Conservation (phyloP, 2,113 vertebrate species). For the Sialia sialis region DNA sequence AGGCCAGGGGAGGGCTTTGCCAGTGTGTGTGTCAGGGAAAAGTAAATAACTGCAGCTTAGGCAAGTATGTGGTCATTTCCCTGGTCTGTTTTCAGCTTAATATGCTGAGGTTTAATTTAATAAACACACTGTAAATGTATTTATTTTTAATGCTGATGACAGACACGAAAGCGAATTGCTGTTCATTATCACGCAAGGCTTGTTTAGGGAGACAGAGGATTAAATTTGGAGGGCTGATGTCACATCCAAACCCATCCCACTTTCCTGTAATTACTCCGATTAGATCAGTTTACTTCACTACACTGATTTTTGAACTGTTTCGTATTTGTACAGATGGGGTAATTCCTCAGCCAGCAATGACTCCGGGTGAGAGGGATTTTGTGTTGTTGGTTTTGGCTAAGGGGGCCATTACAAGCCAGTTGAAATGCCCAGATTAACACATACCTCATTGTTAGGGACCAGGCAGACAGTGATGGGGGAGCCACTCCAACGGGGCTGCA, state of each 20-base stretch:
- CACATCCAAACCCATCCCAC: slow-evolving; percentile 59
- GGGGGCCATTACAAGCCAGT: slow-evolving; percentile 43
- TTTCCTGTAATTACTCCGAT: slow-evolving; percentile 58
- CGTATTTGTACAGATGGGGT: slow-evolving; percentile 73
- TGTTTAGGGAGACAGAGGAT: not conserved
- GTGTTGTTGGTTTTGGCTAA: slow-evolving; percentile 73
- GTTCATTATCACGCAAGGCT: not conserved
- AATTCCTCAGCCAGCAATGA: slow-evolving; percentile 67
- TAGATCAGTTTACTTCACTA: slow-evolving; percentile 40
- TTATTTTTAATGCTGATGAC: slow-evolving; percentile 20
- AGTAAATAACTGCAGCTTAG: slow-evolving; percentile 28
- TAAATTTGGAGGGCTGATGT: slow-evolving; percentile 43
- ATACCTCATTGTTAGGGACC: slow-evolving; percentile 67
- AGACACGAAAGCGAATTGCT: not conserved
- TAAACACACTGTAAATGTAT: slow-evolving; percentile 20
- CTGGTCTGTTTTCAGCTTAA: slow-evolving; percentile 19
- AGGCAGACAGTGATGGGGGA: slow-evolving; percentile 15
- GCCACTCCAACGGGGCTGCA: not conserved
- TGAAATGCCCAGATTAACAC: slow-evolving; percentile 74
- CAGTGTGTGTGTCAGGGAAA: slow-evolving; percentile 11
- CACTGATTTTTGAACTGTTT: slow-evolving; percentile 18
- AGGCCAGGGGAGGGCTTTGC: not conserved
- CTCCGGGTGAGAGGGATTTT: slow-evolving; percentile 63
- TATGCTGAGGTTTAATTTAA: not conserved
- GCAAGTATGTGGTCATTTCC: slow-evolving; percentile 54